A percentile compares a stretch with the other conserved stretches of the same genome.
Conservation (phyloP, 1,140 invertebrate genomes). For the Cydia fagiglandana region DNA sequence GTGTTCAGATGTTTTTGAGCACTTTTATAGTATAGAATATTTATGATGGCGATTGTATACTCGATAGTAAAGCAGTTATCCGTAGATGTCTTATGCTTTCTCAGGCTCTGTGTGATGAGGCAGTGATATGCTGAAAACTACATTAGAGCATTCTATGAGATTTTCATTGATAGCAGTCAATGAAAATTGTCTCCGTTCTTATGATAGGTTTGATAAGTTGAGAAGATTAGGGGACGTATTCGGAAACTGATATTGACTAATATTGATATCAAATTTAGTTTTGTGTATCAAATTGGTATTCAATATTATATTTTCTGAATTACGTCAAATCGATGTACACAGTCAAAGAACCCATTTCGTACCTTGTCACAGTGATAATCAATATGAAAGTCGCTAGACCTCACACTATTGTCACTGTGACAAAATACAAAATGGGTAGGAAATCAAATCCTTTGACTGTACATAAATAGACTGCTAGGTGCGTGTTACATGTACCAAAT, state of each 20-base stretch:
- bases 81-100: background rate
- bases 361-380: too few relatives aligned
- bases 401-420: too few relatives aligned
- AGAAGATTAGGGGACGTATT: background rate
- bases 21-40: too few relatives aligned
- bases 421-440: too few relatives aligned
- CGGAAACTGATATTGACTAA: background rate
- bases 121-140: background rate
- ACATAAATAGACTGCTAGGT: too few relatives aligned
- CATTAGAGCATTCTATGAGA: background rate
- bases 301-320: background rate
- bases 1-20: too few relatives aligned
- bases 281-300: background rate
- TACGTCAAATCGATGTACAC: background rate
- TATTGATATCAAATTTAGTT: background rate
- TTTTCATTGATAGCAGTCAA: background rate
- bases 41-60: too few relatives aligned
- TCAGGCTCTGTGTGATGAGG: background rate
- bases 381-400: too few relatives aligned
- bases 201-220: background rate
- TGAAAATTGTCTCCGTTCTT: background rate
- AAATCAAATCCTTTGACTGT: too few relatives aligned
- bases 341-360: too few relatives aligned
- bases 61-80: background rate
- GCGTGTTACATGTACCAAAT: too few relatives aligned